These are phyloP conservation scores for Amphipoea oculea DNA, from an alignment of 2,888 invertebrate genomes.

Conservation along the genomic window DNA sequence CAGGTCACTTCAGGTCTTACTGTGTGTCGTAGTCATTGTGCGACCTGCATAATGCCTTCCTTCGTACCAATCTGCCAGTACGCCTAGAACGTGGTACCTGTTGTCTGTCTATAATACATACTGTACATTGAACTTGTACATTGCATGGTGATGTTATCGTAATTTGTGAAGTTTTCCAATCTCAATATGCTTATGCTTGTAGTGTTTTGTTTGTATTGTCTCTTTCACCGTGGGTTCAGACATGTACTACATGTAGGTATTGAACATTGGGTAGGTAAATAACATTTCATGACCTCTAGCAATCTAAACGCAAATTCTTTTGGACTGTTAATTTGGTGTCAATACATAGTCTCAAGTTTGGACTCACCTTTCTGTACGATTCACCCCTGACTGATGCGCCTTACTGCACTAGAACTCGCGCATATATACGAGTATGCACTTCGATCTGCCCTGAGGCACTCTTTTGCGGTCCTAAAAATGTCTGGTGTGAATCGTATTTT, in stretches of 20 bases:
- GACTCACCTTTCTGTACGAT: conserved; percentile 19
- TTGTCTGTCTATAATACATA: conserved; percentile 68
- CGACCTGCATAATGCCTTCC: conserved; percentile 89
- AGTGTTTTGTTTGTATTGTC: conserved; percentile 65
- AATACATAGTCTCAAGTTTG: conserved; percentile 6
- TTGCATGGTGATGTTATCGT: conserved; percentile 50
- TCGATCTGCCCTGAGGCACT: neutral
- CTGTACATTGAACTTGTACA: conserved; percentile 49
- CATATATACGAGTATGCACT: neutral
- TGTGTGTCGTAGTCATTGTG: conserved; percentile 90
- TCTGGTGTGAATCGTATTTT: conserved; percentile 17
- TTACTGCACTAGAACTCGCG: no score
- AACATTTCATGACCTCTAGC: no score
- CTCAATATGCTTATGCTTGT: conserved; percentile 82
- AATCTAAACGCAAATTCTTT: neutral
- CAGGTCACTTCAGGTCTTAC: conserved; percentile 90
- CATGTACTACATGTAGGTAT: neutral
- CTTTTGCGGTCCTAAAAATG: neutral
- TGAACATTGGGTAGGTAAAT: neutral
- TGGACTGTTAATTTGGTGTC: neutral
- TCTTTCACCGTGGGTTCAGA: conserved; percentile 24
- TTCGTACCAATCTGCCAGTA: conserved; percentile 86
- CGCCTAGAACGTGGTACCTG: conserved; percentile 89
- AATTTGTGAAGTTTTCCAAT: conserved; percentile 67
- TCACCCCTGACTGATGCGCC: neutral